Conservation (phyloP, 1,140 invertebrate species). For the Drosophila tsacasi region DNA sequence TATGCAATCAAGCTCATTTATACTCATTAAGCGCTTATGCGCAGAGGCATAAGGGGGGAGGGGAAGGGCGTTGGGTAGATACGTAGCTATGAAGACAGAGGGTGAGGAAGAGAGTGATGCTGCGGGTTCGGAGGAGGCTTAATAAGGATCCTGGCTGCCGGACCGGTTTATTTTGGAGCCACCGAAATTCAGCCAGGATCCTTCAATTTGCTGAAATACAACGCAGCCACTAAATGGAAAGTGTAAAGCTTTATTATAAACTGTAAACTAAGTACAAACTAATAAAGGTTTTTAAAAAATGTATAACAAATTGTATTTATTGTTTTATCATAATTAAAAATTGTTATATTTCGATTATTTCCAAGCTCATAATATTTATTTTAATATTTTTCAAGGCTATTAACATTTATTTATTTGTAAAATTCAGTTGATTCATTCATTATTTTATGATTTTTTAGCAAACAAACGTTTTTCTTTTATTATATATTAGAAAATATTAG, state of each 20-base stretch:
- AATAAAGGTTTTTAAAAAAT: not conserved
- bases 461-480: too few relatives aligned
- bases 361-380: not conserved
- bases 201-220: not conserved
- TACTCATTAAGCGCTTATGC: slow-evolving; percentile 82
- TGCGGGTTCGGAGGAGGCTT: slow-evolving; percentile 15
- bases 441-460: too few relatives aligned
- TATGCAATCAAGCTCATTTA: slow-evolving; percentile 83
- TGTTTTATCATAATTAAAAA: not conserved
- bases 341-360: not conserved
- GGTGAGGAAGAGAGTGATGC: slow-evolving; percentile 22
- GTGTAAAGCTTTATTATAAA: not conserved
- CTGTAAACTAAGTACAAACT: not conserved
- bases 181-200: slow-evolving; percentile 2
- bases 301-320: not conserved
- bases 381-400: not conserved
- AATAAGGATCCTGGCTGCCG: slow-evolving; percentile 3
- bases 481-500: too few relatives aligned
- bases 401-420: too few relatives aligned
- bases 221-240: not conserved
- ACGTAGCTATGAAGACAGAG: slow-evolving; percentile 12
- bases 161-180: slow-evolving; percentile 17
- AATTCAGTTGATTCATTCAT: too few relatives aligned
- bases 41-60: slow-evolving; percentile 33
- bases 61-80: slow-evolving; percentile 9